Conservation (phyloP, 2,113 vertebrate genomes). For the Cyanoderma ruficeps region DNA sequence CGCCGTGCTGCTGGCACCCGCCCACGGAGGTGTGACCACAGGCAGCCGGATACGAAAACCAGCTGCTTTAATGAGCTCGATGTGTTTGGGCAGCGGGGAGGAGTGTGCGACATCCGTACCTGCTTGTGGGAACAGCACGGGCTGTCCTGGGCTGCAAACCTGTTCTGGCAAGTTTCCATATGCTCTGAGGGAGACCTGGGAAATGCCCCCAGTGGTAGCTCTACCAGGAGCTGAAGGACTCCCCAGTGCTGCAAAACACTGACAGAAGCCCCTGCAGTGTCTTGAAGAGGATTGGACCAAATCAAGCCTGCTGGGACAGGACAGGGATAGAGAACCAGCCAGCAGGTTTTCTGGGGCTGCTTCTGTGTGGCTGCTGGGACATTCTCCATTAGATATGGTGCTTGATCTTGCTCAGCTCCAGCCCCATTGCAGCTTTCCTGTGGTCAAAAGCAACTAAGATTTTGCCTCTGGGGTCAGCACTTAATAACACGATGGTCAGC, state of each 20-base stretch:
- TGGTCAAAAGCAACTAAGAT: background rate
- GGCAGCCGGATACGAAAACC: background rate
- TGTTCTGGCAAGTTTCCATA: accelerated
- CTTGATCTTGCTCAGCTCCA: accelerated
- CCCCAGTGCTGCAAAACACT: background rate
- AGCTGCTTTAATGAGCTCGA: accelerated
- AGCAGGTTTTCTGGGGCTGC: background rate
- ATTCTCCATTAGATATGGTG: accelerated
- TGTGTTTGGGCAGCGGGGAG: background rate
- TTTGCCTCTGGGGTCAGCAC: background rate
- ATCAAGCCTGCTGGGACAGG: background rate
- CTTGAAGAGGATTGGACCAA: background rate
- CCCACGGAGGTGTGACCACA: background rate
- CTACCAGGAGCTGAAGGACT: background rate
- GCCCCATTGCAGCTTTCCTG: background rate
- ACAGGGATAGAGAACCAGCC: too few relatives aligned
- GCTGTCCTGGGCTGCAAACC: background rate
- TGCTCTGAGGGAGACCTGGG: background rate
- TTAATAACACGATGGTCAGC: background rate
- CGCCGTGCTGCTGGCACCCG: background rate
- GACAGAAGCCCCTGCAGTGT: background rate
- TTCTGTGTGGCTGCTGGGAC: background rate
- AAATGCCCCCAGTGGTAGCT: background rate
- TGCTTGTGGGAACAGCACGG: background rate
- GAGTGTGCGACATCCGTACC: background rate